A percentile compares a stretch with the other conserved stretches of the same genome.
Evolutionary conservation across 2,113 vertebrate species (phyloP).

Genomic region (Oncorhynchus masou): DNA sequence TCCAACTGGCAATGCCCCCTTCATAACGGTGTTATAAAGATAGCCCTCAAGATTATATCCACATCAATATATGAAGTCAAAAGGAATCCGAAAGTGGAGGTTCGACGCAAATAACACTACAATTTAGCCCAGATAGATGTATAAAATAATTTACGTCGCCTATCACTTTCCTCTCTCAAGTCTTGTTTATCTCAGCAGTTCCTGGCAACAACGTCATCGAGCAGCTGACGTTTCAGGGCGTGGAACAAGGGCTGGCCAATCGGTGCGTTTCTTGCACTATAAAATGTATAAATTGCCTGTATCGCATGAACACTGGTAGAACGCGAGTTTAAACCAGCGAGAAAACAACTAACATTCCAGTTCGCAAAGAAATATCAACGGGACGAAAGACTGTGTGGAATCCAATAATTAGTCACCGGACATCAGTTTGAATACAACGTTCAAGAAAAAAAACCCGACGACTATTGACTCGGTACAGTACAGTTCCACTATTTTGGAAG

Average conservation of each 20-base stretch:
- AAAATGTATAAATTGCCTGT: background rate
- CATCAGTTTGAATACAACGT: constrained; percentile 63
- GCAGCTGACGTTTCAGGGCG: constrained; percentile 36
- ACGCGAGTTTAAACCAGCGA: constrained; percentile 4
- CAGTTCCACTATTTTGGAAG: constrained; percentile 75
- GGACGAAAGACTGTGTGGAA: constrained; percentile 43
- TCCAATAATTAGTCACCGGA: constrained; percentile 65
- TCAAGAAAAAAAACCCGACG: constrained; percentile 69
- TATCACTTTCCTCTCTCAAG: constrained; percentile 46
- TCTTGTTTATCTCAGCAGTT: constrained; percentile 83
- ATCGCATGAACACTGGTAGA: constrained; percentile 35
- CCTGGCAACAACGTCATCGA: constrained; percentile 83
- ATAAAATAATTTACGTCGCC: background rate
- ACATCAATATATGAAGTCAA: background rate
- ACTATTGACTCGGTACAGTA: constrained; percentile 74
- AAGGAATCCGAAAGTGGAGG: background rate
- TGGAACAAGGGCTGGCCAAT: constrained; percentile 59
- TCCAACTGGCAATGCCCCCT: too few relatives aligned
- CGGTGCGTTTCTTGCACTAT: background rate
- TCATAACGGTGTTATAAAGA: too few relatives aligned
- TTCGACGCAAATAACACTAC: background rate
- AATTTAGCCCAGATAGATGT: background rate
- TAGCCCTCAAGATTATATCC: constrained; percentile 18
- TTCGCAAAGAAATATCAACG: constrained; percentile 23
- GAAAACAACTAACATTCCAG: constrained; percentile 23